A percentile compares a stretch with the other conserved stretches of the same genome.
phyloP scores from a whole-genome alignment of 2,888 invertebrate species.

The Harpalus rufipes region DNA sequence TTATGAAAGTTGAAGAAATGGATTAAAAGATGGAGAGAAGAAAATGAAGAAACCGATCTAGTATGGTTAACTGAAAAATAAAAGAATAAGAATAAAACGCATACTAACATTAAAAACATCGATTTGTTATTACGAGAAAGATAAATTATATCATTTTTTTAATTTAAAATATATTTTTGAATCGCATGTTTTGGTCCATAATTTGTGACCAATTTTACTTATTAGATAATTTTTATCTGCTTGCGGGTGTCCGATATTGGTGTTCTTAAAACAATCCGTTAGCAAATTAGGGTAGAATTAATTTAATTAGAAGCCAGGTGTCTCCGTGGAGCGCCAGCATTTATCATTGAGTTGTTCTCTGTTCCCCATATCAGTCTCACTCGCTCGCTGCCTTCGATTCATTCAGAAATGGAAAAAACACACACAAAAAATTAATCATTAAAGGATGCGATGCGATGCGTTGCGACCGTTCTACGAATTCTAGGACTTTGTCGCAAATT shows the following conservation, averaged over 20 bases:
- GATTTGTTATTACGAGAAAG: too few relatives aligned
- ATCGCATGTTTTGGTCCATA: neutral
- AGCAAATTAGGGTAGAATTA: conserved; percentile 63
- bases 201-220: neutral
- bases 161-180: too few relatives aligned
- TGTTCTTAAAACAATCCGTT: conserved; percentile 43
- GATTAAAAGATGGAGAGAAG: too few relatives aligned
- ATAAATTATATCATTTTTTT: too few relatives aligned
- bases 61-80: too few relatives aligned
- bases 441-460: conserved; percentile 37
- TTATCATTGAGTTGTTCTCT: conserved; percentile 50
- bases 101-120: too few relatives aligned
- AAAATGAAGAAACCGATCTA: too few relatives aligned
- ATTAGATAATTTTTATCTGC: neutral
- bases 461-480: conserved; percentile 11
- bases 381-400: conserved; percentile 35
- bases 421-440: conserved; percentile 40
- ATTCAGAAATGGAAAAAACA: conserved; percentile 38
- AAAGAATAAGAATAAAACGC: too few relatives aligned
- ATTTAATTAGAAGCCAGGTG: conserved; percentile 66
- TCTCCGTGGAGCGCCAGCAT: conserved; percentile 49
- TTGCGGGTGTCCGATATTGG: neutral
- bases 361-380: neutral
- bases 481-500: conserved; percentile 42
- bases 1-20: too few relatives aligned